Evolutionary conservation across 2,797 vertebrate genomes (phyloP), one percentile per base, ranked within the genome.

Genomic region (Spinus olivaceus): DNA sequence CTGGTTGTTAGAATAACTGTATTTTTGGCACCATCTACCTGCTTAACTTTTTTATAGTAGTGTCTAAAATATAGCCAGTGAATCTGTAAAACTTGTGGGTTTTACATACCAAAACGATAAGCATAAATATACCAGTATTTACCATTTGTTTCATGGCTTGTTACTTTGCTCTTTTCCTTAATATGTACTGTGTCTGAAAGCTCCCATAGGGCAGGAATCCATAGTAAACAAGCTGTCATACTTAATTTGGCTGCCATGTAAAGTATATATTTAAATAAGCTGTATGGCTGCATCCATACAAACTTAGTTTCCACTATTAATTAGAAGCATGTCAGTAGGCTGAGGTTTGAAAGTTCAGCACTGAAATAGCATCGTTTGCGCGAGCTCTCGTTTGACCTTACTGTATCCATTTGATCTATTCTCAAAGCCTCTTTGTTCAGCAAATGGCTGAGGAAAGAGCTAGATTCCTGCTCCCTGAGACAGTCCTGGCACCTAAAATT

Each of bases 141-240:
- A 86, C 18, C 2, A 0, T 93, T 93, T 93, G 27, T 85, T 93
- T 79, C 30, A n/a, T 33, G 10, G 57, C 28, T 91, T 63, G 16
- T 86, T 92, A 67, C 66, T 93, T 92, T 81, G 13, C 60, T 79
- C 9, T 81, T 59, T 86, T 90, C 53, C 22, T 85, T 94, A 90
- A 94, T 37, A 94, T 37, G 35, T 84, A 53, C 35, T 71, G 35
- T 94, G 92, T 82, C 94, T 94, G 89, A 87, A 94, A 86, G 74
- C 41, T 95, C 85, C 92, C 88, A 90, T 20, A 74, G 87, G 87
- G 85, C 82, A 91, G 33, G 64, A 92, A 74, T 35, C 42, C 54
- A 53, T 54, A 89, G 49, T 92, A 95, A 97, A 94, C 84, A 96
- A 87, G 44, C 83, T 86, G 92, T 91, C 93, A 69, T 9, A 24